Conservation (phyloP, 2,888 invertebrate species). For the Hydriomena furcata region DNA sequence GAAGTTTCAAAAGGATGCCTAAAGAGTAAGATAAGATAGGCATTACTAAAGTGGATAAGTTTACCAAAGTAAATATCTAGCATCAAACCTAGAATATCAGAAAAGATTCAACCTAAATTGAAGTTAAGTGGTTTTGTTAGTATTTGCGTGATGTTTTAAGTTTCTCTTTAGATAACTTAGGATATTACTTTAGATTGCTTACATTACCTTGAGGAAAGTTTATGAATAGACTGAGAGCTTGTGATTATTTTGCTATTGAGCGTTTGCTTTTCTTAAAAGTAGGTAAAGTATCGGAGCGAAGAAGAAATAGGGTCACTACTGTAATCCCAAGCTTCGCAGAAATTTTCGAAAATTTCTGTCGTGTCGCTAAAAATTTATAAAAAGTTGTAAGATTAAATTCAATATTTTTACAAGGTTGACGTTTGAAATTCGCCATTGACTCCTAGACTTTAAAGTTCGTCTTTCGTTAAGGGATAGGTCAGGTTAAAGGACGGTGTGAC, state of each 20-base stretch:
- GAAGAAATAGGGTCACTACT: no score
- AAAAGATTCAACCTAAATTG: slow-evolving; percentile 5
- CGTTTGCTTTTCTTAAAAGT: no score
- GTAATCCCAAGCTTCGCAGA: no score
- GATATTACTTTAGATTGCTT: slow-evolving; percentile 9
- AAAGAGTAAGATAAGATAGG: no score
- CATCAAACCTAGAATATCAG: slow-evolving; percentile 1
- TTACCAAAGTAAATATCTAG: slow-evolving; percentile 10
- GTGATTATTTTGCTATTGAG: not conserved
- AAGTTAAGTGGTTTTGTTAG: slow-evolving; percentile 9
- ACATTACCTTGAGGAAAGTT: slow-evolving; percentile 10
- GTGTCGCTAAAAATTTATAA: no score
- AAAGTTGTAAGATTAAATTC: no score
- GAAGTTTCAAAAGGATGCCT: no score
- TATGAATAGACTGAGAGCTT: not conserved
- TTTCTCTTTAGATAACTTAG: slow-evolving; percentile 7
- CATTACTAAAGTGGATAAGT: no score
- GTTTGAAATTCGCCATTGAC: not conserved
- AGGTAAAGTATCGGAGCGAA: no score
- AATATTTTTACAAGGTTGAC: no score
- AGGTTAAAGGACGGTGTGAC: slow-evolving; percentile 12
- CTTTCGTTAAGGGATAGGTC: slow-evolving; percentile 11
- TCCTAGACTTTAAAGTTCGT: not conserved
- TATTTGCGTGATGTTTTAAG: slow-evolving; percentile 5
- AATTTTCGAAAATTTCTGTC: no score